Evolutionary conservation across 2,888 invertebrate genomes (phyloP).

Genomic region (Lepidocyrtoides sp.): DNA sequence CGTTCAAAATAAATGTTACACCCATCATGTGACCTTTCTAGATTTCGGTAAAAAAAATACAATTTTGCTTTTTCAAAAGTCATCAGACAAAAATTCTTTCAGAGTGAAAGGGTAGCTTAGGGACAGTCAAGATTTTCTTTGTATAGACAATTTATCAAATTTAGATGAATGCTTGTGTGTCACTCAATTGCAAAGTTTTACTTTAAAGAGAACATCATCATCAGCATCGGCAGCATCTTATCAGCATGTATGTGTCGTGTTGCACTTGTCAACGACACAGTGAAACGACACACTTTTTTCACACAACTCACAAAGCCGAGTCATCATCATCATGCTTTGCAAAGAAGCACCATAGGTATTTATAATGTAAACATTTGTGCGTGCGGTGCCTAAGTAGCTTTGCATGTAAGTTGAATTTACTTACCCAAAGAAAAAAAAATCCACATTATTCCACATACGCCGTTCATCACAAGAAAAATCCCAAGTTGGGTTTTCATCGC

Average conservation of each 20-base stretch:
- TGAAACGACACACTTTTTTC: slow-evolving; percentile 16
- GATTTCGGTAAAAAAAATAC: neutral
- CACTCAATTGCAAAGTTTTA: neutral
- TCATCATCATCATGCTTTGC: neutral
- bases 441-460: neutral
- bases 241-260: neutral
- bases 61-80: neutral
- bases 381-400: neutral
- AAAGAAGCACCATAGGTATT: neutral
- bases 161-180: neutral
- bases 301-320: neutral
- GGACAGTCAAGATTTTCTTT: neutral
- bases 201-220: neutral
- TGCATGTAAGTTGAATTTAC: slow-evolving; percentile 6
- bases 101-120: neutral
- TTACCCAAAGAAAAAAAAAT: neutral
- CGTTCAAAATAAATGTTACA: neutral
- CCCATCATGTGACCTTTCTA: neutral
- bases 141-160: neutral
- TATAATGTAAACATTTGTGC: neutral
- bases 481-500: slow-evolving; percentile 5
- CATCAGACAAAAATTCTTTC: neutral
- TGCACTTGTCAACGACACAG: slow-evolving; percentile 12
- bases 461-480: neutral
- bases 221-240: slow-evolving; percentile 3